These are phyloP conservation scores for Zapornia atra DNA, from an alignment of 2,113 vertebrate species.

Conservation along the genomic window DNA sequence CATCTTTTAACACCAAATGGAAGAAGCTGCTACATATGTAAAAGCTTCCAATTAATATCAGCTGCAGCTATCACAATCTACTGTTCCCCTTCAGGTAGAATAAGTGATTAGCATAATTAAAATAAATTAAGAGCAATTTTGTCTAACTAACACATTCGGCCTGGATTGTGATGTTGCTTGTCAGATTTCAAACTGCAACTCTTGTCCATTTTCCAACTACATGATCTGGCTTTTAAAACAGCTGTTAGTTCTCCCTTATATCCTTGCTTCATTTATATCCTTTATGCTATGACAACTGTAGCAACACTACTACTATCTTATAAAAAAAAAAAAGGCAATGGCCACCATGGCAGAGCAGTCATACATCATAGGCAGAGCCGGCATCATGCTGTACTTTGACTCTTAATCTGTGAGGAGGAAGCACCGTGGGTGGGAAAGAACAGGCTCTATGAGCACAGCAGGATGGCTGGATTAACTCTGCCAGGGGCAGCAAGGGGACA, in stretches of 20 bases:
- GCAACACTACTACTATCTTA: background rate
- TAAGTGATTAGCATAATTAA: background rate
- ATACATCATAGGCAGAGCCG: slow-evolving; percentile 18
- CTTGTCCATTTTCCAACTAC: background rate
- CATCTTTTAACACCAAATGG: background rate
- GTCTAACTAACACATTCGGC: background rate
- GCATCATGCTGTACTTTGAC: slow-evolving; percentile 65
- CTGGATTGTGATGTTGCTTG: background rate
- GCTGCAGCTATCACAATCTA: background rate
- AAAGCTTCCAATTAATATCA: background rate
- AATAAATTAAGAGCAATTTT: background rate
- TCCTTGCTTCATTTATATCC: background rate
- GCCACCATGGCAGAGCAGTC: slow-evolving; percentile 20
- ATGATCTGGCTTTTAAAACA: background rate
- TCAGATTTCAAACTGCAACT: background rate
- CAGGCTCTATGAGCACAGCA: slow-evolving; percentile 55
- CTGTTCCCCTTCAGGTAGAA: background rate
- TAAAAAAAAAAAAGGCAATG: background rate
- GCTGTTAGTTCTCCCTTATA: background rate
- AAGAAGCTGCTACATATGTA: background rate
- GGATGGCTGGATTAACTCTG: slow-evolving; percentile 40
- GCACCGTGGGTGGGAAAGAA: slow-evolving; percentile 5
- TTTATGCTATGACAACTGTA: background rate
- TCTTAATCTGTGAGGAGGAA: slow-evolving; percentile 67
- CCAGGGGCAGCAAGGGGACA: slow-evolving; percentile 45